phyloP scores from a whole-genome alignment of 2,888 invertebrate species.

The Cryptus viduatorius region DNA sequence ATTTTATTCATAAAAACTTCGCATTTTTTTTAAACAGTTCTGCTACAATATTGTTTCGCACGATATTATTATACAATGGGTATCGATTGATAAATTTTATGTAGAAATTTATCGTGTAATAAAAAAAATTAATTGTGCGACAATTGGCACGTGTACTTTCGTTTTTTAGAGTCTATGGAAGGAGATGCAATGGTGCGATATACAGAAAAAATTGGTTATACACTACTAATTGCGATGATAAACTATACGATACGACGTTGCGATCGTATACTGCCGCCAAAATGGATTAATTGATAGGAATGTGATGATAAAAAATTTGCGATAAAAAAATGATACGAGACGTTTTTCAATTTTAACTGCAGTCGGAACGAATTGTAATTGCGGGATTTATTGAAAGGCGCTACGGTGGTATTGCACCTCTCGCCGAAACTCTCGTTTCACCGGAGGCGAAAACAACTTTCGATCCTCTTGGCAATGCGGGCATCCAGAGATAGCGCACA shows the following conservation, averaged over 20 bases:
- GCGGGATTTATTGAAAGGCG: conserved; percentile 1
- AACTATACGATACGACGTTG: too few species aligned
- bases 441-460: conserved; percentile 68
- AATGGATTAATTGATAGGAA: too few species aligned
- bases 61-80: not conserved
- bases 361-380: conserved; percentile 13
- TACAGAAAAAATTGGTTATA: too few species aligned
- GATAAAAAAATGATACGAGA: not conserved
- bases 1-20: not conserved
- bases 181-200: not conserved
- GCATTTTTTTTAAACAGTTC: not conserved
- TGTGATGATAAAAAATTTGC: not conserved
- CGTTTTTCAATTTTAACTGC: not conserved
- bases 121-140: not conserved
- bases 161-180: not conserved
- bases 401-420: conserved; percentile 26
- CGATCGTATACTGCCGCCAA: too few species aligned
- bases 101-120: too few species aligned
- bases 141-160: not conserved
- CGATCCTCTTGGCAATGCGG: conserved; percentile 53
- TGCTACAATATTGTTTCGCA: not conserved
- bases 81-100: not conserved
- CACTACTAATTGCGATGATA: too few species aligned
- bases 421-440: conserved; percentile 62
- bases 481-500: conserved; percentile 15